Evolutionary conservation across 1,140 invertebrate species (phyloP).

Genomic region (Ephestia elutella): DNA sequence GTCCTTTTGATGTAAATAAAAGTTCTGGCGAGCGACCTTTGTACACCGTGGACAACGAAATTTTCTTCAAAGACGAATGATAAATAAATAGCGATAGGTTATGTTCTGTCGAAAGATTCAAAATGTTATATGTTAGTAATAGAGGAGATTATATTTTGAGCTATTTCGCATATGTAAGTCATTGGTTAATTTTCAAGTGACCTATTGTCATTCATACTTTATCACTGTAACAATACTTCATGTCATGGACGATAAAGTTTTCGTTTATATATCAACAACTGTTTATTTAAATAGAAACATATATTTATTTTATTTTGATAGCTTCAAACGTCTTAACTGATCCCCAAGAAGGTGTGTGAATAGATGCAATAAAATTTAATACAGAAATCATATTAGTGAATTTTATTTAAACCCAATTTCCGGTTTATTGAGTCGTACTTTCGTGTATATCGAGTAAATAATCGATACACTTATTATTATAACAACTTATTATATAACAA

Average conservation of each 20-base stretch:
- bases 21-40: conserved; percentile 30
- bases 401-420: conserved; percentile 27
- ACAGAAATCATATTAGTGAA: conserved; percentile 52
- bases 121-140: neutral
- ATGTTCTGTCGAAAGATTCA: neutral
- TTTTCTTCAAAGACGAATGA: conserved; percentile 6
- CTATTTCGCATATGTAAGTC: neutral
- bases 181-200: conserved; percentile 1
- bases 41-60: conserved; percentile 32
- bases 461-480: too few relatives aligned
- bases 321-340: conserved; percentile 54
- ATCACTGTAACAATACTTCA: conserved; percentile 4
- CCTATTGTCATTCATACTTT: neutral
- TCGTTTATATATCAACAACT: conserved; percentile 3
- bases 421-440: neutral
- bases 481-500: too few relatives aligned
- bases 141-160: neutral
- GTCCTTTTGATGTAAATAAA: conserved; percentile 53
- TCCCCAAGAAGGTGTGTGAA: conserved; percentile 66
- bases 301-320: conserved; percentile 39
- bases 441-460: too few relatives aligned
- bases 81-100: neutral
- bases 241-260: conserved; percentile 6
- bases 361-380: conserved; percentile 73
- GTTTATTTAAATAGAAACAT: conserved; percentile 18